Percentiles rank a stretch among this genome's conserved stretches.
Evolutionary conservation across 2,888 invertebrate genomes (phyloP).

Genomic region (Junonia oenone): DNA sequence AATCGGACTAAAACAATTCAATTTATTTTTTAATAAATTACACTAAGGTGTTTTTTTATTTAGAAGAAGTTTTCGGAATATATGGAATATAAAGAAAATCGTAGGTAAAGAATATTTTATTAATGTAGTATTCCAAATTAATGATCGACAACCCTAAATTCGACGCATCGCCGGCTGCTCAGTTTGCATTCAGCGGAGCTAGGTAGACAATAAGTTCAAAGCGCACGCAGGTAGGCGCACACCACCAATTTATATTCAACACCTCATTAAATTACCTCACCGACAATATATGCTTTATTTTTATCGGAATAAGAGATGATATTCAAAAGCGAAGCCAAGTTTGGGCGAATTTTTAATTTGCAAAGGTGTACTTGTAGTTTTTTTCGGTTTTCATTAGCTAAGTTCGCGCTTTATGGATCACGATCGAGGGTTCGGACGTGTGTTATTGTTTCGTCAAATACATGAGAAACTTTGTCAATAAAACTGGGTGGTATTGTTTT

Average conservation of each 20-base stretch:
- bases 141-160: slow-evolving; percentile 56
- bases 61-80: background rate
- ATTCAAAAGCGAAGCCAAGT: background rate
- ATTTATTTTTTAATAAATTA: no score
- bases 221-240: slow-evolving; percentile 70
- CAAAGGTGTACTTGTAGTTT: slow-evolving; percentile 63
- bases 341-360: slow-evolving; percentile 35
- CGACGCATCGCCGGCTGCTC: slow-evolving; percentile 65
- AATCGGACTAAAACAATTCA: no score
- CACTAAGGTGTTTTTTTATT: no score
- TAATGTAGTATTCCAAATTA: slow-evolving; percentile 16
- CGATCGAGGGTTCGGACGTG: slow-evolving; percentile 70
- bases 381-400: slow-evolving; percentile 74
- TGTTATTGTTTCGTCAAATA: slow-evolving; percentile 74
- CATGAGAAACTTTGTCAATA: slow-evolving; percentile 72
- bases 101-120: background rate
- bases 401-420: slow-evolving; percentile 76
- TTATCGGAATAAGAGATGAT: slow-evolving; percentile 27
- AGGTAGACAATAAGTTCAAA: slow-evolving; percentile 71
- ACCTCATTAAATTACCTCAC: slow-evolving; percentile 17
- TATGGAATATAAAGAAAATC: background rate
- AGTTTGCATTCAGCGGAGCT: slow-evolving; percentile 55
- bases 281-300: slow-evolving; percentile 33
- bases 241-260: slow-evolving; percentile 38
- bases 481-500: slow-evolving; percentile 57